Base-by-base conservation (phyloP, 2,888 invertebrate genomes). In the Dascillus cervinus region DNA sequence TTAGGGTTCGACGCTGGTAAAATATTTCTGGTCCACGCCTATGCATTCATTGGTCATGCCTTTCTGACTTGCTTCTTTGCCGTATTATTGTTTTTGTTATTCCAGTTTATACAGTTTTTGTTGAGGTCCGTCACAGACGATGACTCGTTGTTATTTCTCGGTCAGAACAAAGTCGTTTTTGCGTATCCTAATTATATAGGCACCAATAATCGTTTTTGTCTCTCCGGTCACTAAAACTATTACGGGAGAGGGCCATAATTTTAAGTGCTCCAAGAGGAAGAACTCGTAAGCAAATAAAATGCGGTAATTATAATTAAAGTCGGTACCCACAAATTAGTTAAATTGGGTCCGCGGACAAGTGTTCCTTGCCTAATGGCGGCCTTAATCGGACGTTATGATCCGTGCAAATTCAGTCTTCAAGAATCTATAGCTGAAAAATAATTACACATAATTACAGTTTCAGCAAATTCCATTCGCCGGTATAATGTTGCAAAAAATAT, bases 51-150 rank as follows among this genome's bases (percentile, higher is more conserved):
- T 38, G 38, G 39, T 34, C 29, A 35, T 39, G 35, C 35, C 29
- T 35, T 27, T 32, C 29, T 35, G 39, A 39, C 39, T 39, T 29
- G 32, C 32, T 29, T 39, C 35, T 39, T 35, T 39, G 32, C 32
- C 35, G 20, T 21, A 26, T 40, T 34, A 40, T 40, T 40, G 37
- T 40, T 40, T 40, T 40, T 39, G 35, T 32, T 36, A 32, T 25
- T 19, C 29, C 22, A 32, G 25, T 32, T 39, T 29, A 26, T 19
- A 29, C 26, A 26, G 35, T 39, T 39, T 35, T 39, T 39, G 35
- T 36, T 22, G 23, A 20, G 36, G n/a, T 34, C 39, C 29, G 32
- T 37, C 36, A 34, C 40, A 40, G 31, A 22, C 31, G n/a, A n/a
- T n/a, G 40, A 37, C 37, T 36, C 36, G 30, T 40, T 34, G 39